phyloP scores from a whole-genome alignment of 2,113 vertebrate genomes.

The Passer montanus region DNA sequence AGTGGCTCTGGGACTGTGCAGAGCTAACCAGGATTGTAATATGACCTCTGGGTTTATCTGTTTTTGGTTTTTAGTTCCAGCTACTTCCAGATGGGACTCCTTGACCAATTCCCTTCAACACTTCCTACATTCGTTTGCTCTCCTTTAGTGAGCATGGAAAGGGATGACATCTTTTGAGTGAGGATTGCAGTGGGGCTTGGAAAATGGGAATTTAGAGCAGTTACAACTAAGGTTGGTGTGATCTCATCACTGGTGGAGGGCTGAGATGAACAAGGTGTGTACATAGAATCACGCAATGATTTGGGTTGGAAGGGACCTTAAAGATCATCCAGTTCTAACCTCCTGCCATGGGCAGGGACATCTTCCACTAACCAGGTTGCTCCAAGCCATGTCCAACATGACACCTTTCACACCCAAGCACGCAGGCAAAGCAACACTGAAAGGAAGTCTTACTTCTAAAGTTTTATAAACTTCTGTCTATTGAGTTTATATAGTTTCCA shows the following conservation, averaged over 20 bases:
- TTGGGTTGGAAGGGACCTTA: background rate
- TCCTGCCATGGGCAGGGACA: background rate
- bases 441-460: background rate
- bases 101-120: background rate
- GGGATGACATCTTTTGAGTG: background rate
- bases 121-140: background rate
- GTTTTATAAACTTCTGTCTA: background rate
- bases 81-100: background rate
- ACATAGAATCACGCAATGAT: accelerated
- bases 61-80: background rate
- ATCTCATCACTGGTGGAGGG: background rate
- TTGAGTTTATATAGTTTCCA: background rate
- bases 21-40: background rate
- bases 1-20: background rate
- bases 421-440: accelerated
- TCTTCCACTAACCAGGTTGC: background rate
- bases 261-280: background rate
- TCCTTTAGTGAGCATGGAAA: background rate
- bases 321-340: background rate
- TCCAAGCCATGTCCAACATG: background rate
- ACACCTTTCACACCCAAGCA: background rate
- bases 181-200: background rate
- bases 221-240: background rate
- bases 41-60: background rate
- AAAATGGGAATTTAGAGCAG: background rate